phyloP scores from a whole-genome alignment of 1,140 invertebrate genomes.

The Drosophila sechellia region DNA sequence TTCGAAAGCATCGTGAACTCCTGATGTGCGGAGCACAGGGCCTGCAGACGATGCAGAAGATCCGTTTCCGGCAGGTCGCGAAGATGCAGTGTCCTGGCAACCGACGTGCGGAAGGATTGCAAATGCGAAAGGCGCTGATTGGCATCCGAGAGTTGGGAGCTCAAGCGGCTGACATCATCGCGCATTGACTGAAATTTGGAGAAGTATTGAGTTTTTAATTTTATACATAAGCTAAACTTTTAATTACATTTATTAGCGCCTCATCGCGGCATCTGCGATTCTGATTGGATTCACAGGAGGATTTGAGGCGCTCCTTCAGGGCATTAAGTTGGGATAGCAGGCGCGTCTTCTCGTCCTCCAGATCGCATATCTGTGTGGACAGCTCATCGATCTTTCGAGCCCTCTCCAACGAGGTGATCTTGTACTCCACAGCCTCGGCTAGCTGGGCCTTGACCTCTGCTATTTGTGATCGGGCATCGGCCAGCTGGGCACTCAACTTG shows the following conservation, averaged over 20 bases:
- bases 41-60: conserved; percentile 80
- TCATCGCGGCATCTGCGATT: conserved; percentile 85
- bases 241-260: conserved; percentile 88
- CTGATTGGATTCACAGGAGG: conserved; percentile 79
- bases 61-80: conserved; percentile 81
- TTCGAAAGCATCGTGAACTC: conserved; percentile 88
- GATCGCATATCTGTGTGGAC: conserved; percentile 85
- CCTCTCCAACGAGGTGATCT: conserved; percentile 92
- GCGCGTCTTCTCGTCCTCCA: conserved; percentile 80
- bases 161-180: conserved; percentile 90
- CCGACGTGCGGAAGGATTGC: conserved; percentile 89
- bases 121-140: conserved; percentile 90
- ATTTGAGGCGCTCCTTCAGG: conserved; percentile 75
- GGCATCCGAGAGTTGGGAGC: conserved; percentile 89
- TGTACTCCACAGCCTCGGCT: conserved; percentile 92
- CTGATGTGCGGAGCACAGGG: conserved; percentile 86
- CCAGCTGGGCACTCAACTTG: conserved; percentile 89
- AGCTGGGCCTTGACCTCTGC: conserved; percentile 92
- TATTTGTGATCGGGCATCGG: conserved; percentile 89
- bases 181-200: conserved; percentile 85
- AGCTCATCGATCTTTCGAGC: conserved; percentile 93
- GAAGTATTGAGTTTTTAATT: too few species aligned
- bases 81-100: conserved; percentile 87
- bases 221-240: background rate
- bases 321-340: conserved; percentile 68